Evolutionary conservation across 2,797 vertebrate species (phyloP).

Genomic region (Jordanella pulchra): DNA sequence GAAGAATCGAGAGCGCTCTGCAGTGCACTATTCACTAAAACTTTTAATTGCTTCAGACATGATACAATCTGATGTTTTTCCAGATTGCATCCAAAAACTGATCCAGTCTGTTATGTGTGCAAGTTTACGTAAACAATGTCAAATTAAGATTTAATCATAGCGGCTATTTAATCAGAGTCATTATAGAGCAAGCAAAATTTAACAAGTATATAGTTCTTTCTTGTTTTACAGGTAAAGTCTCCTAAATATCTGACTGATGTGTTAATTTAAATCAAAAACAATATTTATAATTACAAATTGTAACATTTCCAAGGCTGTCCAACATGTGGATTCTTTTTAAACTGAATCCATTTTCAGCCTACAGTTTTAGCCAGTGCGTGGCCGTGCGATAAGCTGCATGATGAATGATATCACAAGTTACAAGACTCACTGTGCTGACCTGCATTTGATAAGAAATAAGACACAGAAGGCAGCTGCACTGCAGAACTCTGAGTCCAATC

Average conservation of each 20-base stretch:
- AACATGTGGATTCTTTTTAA: neutral
- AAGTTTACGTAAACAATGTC: neutral
- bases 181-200: neutral
- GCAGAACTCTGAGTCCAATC: constrained; percentile 24
- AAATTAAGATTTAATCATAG: neutral
- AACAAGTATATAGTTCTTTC: neutral
- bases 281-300: neutral
- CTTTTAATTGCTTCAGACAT: too few species aligned
- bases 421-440: constrained; percentile 29
- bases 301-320: neutral
- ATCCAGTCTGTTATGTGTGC: too few species aligned
- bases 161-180: neutral
- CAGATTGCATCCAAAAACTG: too few species aligned
- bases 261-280: neutral
- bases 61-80: too few species aligned
- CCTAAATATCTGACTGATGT: neutral
- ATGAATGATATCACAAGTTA: constrained; percentile 24
- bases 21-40: too few species aligned
- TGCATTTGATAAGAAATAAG: constrained; percentile 38
- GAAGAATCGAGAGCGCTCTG: too few species aligned
- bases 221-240: neutral
- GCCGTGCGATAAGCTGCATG: constrained; percentile 16
- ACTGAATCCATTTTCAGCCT: constrained; percentile 11
- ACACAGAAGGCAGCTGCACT: constrained; percentile 29
- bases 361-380: constrained; percentile 17